These are phyloP conservation scores for Timema cristinae DNA, from an alignment of 2,888 invertebrate genomes.

Conservation along the genomic window DNA sequence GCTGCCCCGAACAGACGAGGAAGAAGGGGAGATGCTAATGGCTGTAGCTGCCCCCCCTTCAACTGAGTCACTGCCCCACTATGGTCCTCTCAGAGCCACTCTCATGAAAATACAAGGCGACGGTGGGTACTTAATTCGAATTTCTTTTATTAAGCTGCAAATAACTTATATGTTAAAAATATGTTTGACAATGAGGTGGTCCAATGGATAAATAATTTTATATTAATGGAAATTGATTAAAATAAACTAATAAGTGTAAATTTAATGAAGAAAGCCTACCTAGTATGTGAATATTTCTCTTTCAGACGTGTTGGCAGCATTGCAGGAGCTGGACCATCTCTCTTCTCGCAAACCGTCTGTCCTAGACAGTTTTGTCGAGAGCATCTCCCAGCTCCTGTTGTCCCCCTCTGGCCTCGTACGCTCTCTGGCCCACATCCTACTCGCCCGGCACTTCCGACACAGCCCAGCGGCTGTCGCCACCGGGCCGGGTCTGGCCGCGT, in stretches of 20 bases:
- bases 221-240: too few relatives aligned
- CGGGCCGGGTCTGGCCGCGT: slow-evolving; percentile 66
- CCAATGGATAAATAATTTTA: too few relatives aligned
- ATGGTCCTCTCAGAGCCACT: slow-evolving; percentile 42
- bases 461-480: slow-evolving; percentile 51
- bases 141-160: slow-evolving; percentile 10
- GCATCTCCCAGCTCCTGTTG: slow-evolving; percentile 59
- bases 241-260: too few relatives aligned
- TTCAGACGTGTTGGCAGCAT: slow-evolving; percentile 56
- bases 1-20: slow-evolving; percentile 51
- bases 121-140: slow-evolving; percentile 38
- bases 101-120: slow-evolving; percentile 45
- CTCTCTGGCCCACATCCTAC: slow-evolving; percentile 64
- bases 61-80: slow-evolving; percentile 46
- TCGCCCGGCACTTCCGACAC: slow-evolving; percentile 67
- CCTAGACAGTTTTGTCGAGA: slow-evolving; percentile 60
- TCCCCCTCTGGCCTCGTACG: slow-evolving; percentile 62
- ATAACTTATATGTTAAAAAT: slow-evolving; percentile 20
- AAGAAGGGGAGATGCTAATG: slow-evolving; percentile 51
- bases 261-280: too few relatives aligned
- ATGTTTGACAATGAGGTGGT: too few relatives aligned
- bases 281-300: slow-evolving; percentile 16
- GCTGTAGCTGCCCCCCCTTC: slow-evolving; percentile 47
- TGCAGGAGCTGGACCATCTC: slow-evolving; percentile 71
- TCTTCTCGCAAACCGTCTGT: slow-evolving; percentile 65